These are phyloP conservation scores for Tichodroma muraria DNA, from an alignment of 2,113 vertebrate genomes.

Conservation along the genomic window DNA sequence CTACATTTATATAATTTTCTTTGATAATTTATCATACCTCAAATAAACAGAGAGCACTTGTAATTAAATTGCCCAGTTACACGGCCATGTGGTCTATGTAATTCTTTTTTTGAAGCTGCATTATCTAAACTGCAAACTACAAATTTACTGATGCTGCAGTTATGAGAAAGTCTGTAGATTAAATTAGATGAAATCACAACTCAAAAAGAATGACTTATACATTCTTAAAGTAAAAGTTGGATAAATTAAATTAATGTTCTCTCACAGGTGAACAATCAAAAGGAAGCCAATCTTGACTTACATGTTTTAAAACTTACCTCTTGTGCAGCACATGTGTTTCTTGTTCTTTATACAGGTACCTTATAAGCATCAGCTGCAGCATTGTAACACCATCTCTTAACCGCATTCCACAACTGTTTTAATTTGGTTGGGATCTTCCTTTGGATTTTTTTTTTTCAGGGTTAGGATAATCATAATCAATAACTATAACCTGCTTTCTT, in stretches of 20 bases:
- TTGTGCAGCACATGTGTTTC: not conserved
- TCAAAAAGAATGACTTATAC: slow-evolving; percentile 1
- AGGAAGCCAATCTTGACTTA: not conserved
- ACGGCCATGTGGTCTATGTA: not conserved
- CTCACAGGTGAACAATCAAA: not conserved
- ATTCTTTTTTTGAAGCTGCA: not conserved
- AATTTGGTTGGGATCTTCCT: slow-evolving; percentile 23
- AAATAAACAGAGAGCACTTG: not conserved
- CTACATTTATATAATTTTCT: not conserved
- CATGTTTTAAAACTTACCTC: not conserved
- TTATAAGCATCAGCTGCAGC: slow-evolving; percentile 30
- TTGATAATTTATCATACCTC: not conserved
- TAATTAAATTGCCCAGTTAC: not conserved
- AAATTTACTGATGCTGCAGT: not conserved
- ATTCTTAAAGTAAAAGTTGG: slow-evolving; percentile 21
- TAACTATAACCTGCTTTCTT: slow-evolving; percentile 43
- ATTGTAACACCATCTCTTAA: slow-evolving; percentile 15
- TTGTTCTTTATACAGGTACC: not conserved
- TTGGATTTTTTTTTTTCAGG: not conserved
- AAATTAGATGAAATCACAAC: not conserved
- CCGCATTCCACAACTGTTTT: slow-evolving; percentile 10
- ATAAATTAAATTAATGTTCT: not conserved
- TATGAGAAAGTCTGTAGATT: not conserved
- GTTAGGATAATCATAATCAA: slow-evolving; percentile 16
- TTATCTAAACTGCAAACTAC: not conserved